phyloP scores from a whole-genome alignment of 2,113 vertebrate genomes.

The Oophaga pumilio region DNA sequence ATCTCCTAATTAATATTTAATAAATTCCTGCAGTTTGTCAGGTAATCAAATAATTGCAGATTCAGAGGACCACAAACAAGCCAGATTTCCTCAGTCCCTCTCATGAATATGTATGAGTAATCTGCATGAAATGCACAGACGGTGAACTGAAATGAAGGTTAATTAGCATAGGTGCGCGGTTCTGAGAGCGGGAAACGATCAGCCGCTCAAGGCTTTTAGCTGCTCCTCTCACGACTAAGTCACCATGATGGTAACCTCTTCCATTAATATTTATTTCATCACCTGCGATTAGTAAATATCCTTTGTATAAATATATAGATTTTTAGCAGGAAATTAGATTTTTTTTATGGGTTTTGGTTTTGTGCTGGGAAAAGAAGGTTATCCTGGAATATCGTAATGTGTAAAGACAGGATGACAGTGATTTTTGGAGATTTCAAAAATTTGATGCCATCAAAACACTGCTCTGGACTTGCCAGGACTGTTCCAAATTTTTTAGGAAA shows the following conservation, averaged over 20 bases:
- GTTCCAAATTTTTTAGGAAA: too few relatives aligned
- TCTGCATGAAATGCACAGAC: constrained; percentile 39
- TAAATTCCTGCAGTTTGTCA: constrained; percentile 47
- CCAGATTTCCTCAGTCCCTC: constrained; percentile 2
- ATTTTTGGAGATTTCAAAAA: background rate
- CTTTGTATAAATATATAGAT: background rate
- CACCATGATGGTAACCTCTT: background rate
- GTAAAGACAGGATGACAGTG: background rate
- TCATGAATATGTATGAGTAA: constrained; percentile 51
- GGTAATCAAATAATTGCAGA: constrained; percentile 56
- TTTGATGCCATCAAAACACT: too few relatives aligned
- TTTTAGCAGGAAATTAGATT: background rate
- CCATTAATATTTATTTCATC: constrained; percentile 35
- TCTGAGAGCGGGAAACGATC: background rate
- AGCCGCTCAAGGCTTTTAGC: background rate
- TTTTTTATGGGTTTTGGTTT: background rate
- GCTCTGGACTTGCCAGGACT: too few relatives aligned
- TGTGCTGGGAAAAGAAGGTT: background rate
- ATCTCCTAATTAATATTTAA: constrained; percentile 58
- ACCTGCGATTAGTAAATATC: constrained; percentile 28
- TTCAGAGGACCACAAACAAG: constrained; percentile 36
- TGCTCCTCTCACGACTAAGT: constrained; percentile 2
- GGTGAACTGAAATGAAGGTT: constrained; percentile 42
- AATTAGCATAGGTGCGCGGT: constrained; percentile 41
- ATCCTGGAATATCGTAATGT: background rate